Evolutionary conservation across 2,797 vertebrate genomes (phyloP).

Genomic region (Acestrorhynchus altus): DNA sequence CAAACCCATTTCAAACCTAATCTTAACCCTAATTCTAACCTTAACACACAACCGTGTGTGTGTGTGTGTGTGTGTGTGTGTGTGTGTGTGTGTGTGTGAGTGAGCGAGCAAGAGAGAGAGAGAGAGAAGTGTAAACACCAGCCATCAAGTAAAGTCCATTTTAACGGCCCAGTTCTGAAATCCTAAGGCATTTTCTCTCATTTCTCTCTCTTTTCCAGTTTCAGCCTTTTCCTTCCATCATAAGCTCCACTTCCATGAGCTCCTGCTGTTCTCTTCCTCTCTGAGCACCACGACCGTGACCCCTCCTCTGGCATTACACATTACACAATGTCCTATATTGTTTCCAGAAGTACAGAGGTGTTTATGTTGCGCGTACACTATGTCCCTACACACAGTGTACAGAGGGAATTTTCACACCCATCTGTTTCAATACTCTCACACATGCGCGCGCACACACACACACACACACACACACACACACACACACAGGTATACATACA

Average conservation of each 20-base stretch:
- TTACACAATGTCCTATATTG: constrained; percentile 62
- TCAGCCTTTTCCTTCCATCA: constrained; percentile 24
- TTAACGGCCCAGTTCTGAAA: constrained; percentile 35
- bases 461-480: neutral
- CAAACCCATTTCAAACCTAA: too few relatives aligned
- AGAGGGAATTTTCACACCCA: constrained; percentile 18
- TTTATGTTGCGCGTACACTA: constrained; percentile 48
- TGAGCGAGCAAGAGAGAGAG: neutral
- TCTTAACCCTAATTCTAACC: too few relatives aligned
- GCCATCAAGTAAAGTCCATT: too few relatives aligned
- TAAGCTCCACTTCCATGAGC: neutral
- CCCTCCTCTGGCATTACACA: constrained; percentile 42
- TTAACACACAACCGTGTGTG: neutral
- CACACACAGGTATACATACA: neutral
- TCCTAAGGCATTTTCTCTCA: neutral
- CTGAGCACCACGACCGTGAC: too few relatives aligned
- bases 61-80: constrained; percentile 9
- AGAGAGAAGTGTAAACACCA: neutral
- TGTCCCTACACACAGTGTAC: constrained; percentile 13
- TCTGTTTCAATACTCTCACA: neutral
- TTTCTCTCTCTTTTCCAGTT: constrained; percentile 8
- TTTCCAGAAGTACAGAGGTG: constrained; percentile 65
- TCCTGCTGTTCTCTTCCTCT: neutral
- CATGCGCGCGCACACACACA: neutral
- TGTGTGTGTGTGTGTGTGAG: constrained; percentile 18